These are phyloP conservation scores for Tiphia femorata DNA, from an alignment of 2,888 invertebrate species.

Conservation along the genomic window DNA sequence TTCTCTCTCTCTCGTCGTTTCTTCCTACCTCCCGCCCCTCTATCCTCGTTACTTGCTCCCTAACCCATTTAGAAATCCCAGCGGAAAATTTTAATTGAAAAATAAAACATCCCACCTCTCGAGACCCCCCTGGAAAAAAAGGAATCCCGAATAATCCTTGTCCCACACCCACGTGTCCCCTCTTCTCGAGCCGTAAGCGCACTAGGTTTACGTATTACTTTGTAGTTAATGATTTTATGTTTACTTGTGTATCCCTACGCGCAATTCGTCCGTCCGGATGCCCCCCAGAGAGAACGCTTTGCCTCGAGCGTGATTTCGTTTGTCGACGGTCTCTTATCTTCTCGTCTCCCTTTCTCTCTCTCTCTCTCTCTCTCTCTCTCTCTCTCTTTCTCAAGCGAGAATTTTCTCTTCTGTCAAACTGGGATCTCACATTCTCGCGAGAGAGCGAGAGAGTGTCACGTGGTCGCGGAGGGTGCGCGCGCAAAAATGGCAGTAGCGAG, in stretches of 20 bases:
- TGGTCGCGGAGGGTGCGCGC: no score
- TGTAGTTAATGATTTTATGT: slow-evolving; percentile 45
- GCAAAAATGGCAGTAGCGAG: no score
- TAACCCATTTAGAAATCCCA: no score
- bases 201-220: slow-evolving; percentile 47
- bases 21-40: slow-evolving; percentile 6
- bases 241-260: slow-evolving; percentile 30
- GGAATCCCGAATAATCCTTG: no score
- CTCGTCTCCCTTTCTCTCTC: slow-evolving; percentile 7
- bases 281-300: slow-evolving; percentile 12
- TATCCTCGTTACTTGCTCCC: slow-evolving; percentile 10
- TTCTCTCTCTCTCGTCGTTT: no score
- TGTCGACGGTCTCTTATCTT: not conserved
- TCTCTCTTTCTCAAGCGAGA: not conserved
- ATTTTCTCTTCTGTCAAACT: not conserved
- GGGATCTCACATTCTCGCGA: no score
- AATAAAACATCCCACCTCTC: slow-evolving; percentile 7
- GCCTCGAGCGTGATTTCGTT: no score
- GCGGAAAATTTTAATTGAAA: no score
- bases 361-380: slow-evolving; percentile 3
- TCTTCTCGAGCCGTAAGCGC: slow-evolving; percentile 42
- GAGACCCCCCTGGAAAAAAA: no score
- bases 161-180: slow-evolving; percentile 20
- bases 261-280: slow-evolving; percentile 28
- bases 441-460: no score